These are phyloP conservation scores for Cephonodes hylas DNA, from an alignment of 2,888 invertebrate species.

Conservation along the genomic window DNA sequence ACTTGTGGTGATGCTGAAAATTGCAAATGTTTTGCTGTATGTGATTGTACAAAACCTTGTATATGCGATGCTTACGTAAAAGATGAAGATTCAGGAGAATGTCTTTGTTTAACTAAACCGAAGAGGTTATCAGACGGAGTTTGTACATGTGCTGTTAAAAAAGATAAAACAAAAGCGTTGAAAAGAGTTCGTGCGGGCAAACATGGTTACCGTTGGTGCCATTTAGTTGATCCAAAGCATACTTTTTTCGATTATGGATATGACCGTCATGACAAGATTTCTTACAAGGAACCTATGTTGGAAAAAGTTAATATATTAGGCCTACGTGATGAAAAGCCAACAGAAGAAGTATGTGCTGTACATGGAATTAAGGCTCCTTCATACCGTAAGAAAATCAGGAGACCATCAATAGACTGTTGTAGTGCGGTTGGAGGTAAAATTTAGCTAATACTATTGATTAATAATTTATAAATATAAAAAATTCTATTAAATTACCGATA, in stretches of 20 bases:
- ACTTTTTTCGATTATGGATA: conserved; percentile 71
- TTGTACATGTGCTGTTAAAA: conserved; percentile 46
- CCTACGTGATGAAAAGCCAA: conserved; percentile 38
- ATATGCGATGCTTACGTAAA: conserved; percentile 48
- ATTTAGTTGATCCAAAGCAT: conserved; percentile 64
- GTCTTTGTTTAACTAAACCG: conserved; percentile 48
- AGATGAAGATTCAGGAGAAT: conserved; percentile 30
- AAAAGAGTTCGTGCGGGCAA: conserved; percentile 60
- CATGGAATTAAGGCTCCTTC: conserved; percentile 49
- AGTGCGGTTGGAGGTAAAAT: conserved; percentile 69
- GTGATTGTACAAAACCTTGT: conserved; percentile 60
- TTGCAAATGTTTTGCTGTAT: conserved; percentile 57
- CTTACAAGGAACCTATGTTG: conserved; percentile 37
- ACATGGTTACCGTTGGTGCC: conserved; percentile 70
- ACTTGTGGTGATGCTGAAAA: conserved; percentile 57
- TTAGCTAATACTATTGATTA: neutral
- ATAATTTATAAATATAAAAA: neutral
- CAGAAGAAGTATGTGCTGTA: conserved; percentile 36
- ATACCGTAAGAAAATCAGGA: conserved; percentile 52
- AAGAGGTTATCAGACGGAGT: conserved; percentile 30
- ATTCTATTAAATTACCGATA: conserved; percentile 37
- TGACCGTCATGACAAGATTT: conserved; percentile 56
- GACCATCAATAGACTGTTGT: conserved; percentile 70
- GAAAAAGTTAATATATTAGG: conserved; percentile 60
- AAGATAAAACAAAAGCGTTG: conserved; percentile 41